These are phyloP conservation scores for Nyleta sp. DNA, from an alignment of 2,888 invertebrate genomes.

Conservation along the genomic window DNA sequence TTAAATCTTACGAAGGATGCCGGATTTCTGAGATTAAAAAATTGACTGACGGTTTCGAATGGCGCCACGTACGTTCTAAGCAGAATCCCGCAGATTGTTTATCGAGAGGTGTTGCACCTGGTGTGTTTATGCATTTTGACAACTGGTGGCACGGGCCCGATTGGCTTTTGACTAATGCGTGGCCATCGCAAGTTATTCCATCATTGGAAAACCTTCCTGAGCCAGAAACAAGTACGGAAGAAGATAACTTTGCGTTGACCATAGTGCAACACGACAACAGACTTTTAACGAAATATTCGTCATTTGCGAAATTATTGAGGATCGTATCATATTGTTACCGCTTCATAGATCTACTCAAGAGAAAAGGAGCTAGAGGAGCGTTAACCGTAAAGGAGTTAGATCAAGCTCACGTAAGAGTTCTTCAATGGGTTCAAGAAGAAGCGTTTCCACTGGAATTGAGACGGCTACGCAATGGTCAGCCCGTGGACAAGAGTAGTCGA, in stretches of 20 bases:
- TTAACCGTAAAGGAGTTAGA: not conserved
- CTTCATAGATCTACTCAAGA: no score
- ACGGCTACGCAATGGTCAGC: not conserved
- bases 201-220: no score
- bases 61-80: conserved; percentile 2
- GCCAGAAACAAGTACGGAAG: no score
- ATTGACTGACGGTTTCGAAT: not conserved
- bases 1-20: no score
- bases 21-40: not conserved
- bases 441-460: not conserved
- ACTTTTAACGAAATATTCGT: not conserved
- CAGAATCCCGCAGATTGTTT: not conserved
- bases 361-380: not conserved
- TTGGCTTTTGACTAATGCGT: no score
- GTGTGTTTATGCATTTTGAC: not conserved
- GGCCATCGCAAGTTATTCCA: no score
- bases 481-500: not conserved
- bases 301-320: not conserved
- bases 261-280: no score
- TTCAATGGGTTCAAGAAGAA: not conserved
- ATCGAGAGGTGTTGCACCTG: not conserved
- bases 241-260: no score
- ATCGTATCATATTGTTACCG: no score
- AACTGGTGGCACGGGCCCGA: no score
- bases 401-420: not conserved